Evolutionary conservation across 2,888 invertebrate genomes (phyloP), one percentile per base, ranked within the genome.

Genomic region (Mesopsocus fuscifrons): DNA sequence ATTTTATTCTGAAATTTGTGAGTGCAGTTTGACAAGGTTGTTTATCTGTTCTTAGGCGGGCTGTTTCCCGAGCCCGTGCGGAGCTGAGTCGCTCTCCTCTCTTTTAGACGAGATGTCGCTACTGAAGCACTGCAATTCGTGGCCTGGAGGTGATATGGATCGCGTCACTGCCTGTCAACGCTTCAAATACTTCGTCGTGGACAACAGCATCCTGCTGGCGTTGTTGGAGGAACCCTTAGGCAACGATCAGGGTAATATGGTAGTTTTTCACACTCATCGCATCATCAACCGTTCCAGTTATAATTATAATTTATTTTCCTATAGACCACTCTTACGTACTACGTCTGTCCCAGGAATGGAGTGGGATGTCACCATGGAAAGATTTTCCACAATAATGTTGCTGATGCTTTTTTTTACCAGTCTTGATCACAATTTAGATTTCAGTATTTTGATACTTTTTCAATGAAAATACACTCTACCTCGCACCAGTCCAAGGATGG

Each of bases 151-250:
- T 20, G 59, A 61, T 41, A 59, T 67, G 1, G 64, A 67, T 30
- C 62, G 64, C 43, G 69, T 72, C 46, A 66, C 69, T 35, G 76
- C 77, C 1, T 68, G 77, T 5, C 71, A 74, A 49, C 70, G 74
- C 49, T 87, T 84, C 57, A 69, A 80, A 47, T 94, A 94, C 61
- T 94, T 88, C 61, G 84, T 91, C 2, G 78, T 87, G 0, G 94
- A 94, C 56, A 88, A 89, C 49, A 77, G 78, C 31, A 81, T 88
- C 5, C 74, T 95, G 59, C 64, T 95, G 50, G 89, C 89, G 0
- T 61, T 95, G 45, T 63, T 94, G 6, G 94, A 95, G 57, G 87
- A 92, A 57, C 89, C 92, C 11, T 66, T 92, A 4, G 88, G 87
- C n/a, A 91, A 85, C 56, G 78, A 82, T 57, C 63, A 66, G 60